These are phyloP conservation scores for Daboia siamensis DNA, from an alignment of 2,113 vertebrate genomes.

Conservation along the genomic window DNA sequence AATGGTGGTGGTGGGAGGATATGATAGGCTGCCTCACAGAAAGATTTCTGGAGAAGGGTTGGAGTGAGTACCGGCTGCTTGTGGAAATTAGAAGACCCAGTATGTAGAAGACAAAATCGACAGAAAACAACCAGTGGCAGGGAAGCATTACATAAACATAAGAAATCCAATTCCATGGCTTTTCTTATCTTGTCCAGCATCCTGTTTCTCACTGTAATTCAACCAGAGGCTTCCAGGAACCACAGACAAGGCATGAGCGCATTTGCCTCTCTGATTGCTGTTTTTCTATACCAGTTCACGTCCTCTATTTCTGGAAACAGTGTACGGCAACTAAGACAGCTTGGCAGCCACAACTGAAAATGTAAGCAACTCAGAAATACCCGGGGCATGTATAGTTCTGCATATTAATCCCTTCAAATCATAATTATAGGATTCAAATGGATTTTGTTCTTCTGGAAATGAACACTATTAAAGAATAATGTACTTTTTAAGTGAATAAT, in stretches of 20 bases:
- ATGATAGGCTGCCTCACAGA: not conserved
- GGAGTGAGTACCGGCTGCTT: not conserved
- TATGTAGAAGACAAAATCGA: not conserved
- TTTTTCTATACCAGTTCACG: not conserved
- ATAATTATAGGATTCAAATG: not conserved
- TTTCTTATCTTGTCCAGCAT: not conserved
- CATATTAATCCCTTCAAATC: not conserved
- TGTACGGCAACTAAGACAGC: not conserved
- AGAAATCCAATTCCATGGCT: not conserved
- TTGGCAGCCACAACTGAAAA: not conserved
- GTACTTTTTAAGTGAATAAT: not conserved
- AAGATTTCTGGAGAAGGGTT: not conserved
- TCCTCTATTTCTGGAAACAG: not conserved
- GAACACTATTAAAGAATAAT: not conserved
- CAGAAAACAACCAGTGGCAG: not conserved
- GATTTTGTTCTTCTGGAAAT: not conserved
- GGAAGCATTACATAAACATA: not conserved
- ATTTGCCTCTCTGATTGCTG: not conserved
- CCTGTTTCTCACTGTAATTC: not conserved
- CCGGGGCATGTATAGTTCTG: not conserved
- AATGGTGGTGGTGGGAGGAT: not conserved
- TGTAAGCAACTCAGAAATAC: not conserved
- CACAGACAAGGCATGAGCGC: not conserved
- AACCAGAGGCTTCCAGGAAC: not conserved
- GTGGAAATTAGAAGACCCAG: not conserved